These are phyloP conservation scores for Trachelus stipa DNA, from an alignment of 2,888 invertebrate species.

Conservation along the genomic window DNA sequence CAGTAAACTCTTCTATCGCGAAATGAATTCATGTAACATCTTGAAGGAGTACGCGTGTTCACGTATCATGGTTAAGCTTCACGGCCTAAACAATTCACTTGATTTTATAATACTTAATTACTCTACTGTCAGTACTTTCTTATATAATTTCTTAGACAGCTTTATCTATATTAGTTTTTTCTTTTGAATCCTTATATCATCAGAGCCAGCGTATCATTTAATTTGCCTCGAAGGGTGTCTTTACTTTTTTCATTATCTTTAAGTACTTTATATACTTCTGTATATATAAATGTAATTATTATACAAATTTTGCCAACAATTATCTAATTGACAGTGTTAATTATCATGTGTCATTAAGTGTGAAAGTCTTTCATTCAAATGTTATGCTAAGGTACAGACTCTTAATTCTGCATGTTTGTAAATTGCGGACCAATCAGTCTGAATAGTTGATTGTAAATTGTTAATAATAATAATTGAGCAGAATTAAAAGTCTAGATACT, in stretches of 20 bases:
- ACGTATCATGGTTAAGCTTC: background rate
- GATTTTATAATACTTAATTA: background rate
- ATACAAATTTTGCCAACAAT: background rate
- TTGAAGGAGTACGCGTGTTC: background rate
- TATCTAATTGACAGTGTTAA: background rate
- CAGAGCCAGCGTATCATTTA: background rate
- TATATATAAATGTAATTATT: background rate
- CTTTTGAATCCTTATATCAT: background rate
- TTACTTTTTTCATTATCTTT: background rate
- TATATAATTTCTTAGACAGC: background rate
- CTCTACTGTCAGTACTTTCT: background rate
- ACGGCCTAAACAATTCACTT: background rate
- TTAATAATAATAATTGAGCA: background rate
- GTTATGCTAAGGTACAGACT: background rate
- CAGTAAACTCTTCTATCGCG: background rate
- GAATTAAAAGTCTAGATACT: background rate
- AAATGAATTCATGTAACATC: background rate
- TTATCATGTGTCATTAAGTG: background rate
- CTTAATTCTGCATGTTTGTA: background rate
- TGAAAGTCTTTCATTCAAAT: background rate
- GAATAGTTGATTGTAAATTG: background rate
- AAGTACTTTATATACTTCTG: background rate
- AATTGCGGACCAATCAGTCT: background rate
- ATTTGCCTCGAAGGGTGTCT: background rate
- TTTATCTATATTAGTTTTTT: background rate